Conservation (phyloP, 2,888 invertebrate genomes). For the Pasiphila rectangulata region DNA sequence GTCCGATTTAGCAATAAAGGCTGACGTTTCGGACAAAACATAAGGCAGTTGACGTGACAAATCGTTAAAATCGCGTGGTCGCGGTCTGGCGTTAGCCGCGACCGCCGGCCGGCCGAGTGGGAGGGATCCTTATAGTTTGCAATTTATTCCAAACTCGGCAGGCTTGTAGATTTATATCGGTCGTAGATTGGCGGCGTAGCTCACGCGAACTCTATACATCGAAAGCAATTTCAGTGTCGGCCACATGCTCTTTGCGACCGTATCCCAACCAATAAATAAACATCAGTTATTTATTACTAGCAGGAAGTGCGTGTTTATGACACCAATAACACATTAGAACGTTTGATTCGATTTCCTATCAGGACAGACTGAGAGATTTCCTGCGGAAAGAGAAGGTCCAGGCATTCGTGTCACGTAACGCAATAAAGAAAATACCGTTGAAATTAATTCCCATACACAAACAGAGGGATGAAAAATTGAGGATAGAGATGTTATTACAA, state of each 20-base stretch:
- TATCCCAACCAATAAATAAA: conserved; percentile 30
- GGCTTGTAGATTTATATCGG: conserved; percentile 73
- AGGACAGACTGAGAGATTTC: conserved; percentile 28
- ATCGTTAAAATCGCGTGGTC: conserved; percentile 54
- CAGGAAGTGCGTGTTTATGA: conserved; percentile 41
- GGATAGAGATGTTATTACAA: conserved; percentile 13
- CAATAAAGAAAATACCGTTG: conserved; percentile 54
- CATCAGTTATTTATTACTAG: conserved; percentile 52
- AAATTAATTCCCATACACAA: conserved; percentile 40
- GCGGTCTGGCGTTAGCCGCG: conserved; percentile 33
- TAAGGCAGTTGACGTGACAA: conserved; percentile 58
- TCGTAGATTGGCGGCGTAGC: conserved; percentile 61
- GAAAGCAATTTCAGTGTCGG: conserved; percentile 65
- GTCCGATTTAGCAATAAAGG: conserved; percentile 25
- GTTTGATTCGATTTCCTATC: conserved; percentile 55
- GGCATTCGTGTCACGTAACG: conserved; percentile 59
- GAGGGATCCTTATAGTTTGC: conserved; percentile 64
- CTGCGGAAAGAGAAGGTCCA: conserved; percentile 27
- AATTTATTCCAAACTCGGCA: conserved; percentile 70
- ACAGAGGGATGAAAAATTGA: conserved; percentile 28
- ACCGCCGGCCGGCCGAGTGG: conserved; percentile 43
- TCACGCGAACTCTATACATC: conserved; percentile 61
- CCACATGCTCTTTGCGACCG: conserved; percentile 45
- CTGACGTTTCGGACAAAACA: conserved; percentile 38
- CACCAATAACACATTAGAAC: conserved; percentile 46